Percentiles rank a stretch among this genome's conserved stretches.
Conservation (phyloP, 2,888 invertebrate genomes). For the Agrochola lota region DNA sequence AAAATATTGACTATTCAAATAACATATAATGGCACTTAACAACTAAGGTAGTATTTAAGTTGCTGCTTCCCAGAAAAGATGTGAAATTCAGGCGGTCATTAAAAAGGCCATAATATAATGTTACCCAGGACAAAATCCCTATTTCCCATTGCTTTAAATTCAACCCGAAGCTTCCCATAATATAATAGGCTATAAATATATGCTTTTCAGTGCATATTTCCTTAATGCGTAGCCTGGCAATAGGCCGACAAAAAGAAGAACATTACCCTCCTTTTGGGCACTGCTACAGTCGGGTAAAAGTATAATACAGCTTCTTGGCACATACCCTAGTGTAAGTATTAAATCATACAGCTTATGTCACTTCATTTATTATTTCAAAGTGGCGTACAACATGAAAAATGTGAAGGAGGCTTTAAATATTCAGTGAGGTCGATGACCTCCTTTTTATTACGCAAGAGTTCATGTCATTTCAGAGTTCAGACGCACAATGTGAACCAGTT, state of each 20-base stretch:
- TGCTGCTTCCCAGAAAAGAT: background rate
- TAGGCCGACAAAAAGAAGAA: slow-evolving; percentile 5
- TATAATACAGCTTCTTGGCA: slow-evolving; percentile 17
- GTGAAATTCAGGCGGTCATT: background rate
- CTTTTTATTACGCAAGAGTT: slow-evolving; percentile 16
- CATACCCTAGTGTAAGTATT: background rate
- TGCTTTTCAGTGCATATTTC: background rate
- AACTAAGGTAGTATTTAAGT: background rate
- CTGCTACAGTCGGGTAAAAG: background rate
- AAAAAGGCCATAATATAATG: background rate
- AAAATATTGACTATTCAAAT: background rate
- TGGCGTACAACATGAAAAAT: background rate
- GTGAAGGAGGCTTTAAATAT: background rate
- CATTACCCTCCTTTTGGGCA: background rate
- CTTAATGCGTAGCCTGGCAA: slow-evolving; percentile 18
- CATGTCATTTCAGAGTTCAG: slow-evolving; percentile 6
- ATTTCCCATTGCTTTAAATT: background rate
- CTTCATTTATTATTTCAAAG: slow-evolving; percentile 25
- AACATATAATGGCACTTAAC: background rate
- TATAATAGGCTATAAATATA: slow-evolving; percentile 4
- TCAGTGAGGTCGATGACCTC: slow-evolving; percentile 2
- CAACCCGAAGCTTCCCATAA: background rate
- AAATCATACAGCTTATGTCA: slow-evolving; percentile 17
- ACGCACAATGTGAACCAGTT: slow-evolving; percentile 11
- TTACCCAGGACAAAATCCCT: background rate